Conservation (phyloP, 2,113 vertebrate genomes). For the Mesocricetus auratus region DNA sequence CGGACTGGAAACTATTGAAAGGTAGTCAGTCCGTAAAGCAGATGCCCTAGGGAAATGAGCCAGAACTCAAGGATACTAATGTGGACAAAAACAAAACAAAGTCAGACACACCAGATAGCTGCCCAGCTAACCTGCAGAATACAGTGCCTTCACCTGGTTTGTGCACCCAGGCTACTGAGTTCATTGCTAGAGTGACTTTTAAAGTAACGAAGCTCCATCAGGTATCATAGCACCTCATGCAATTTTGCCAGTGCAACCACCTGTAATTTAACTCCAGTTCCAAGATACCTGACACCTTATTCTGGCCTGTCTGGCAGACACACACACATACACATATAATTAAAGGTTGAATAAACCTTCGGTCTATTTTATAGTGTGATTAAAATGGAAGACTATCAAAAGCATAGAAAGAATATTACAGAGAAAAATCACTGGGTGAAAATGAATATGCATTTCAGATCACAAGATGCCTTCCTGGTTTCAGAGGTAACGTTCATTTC, state of each 20-base stretch:
- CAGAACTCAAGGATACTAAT: slow-evolving; percentile 69
- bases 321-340: neutral
- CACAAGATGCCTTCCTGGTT: neutral
- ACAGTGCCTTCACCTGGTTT: neutral
- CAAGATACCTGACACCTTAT: neutral
- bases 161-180: rapidly evolving
- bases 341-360: neutral
- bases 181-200: neutral
- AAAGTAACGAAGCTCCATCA: neutral
- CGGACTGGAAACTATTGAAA: slow-evolving; percentile 73
- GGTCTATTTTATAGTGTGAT: neutral
- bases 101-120: neutral
- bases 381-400: slow-evolving; percentile 3
- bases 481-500: neutral
- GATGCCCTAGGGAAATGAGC: slow-evolving; percentile 68
- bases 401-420: slow-evolving; percentile 22
- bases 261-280: neutral
- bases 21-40: slow-evolving; percentile 66
- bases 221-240: neutral
- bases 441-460: slow-evolving; percentile 47
- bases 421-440: neutral
- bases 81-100: neutral
- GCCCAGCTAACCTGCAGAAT: neutral
- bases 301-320: neutral
- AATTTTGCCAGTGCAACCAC: neutral